Percentiles rank a stretch among this genome's conserved stretches.
Conservation (phyloP, 2,113 vertebrate genomes). For the Poeciliopsis prolifica region DNA sequence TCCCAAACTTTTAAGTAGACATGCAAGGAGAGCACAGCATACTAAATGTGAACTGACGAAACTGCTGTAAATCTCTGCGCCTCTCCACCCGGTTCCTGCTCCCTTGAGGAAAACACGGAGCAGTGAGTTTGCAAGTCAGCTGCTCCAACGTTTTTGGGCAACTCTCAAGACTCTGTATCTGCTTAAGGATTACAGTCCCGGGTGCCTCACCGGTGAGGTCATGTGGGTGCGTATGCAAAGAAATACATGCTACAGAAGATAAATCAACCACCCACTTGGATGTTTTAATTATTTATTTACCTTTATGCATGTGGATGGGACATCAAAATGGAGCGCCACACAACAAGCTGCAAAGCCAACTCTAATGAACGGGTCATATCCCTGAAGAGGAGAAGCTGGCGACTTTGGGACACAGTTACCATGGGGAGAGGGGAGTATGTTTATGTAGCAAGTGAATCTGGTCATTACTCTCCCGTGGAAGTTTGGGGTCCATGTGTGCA, state of each 20-base stretch:
- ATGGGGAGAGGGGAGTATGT: slow-evolving; percentile 27
- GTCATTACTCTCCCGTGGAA: slow-evolving; percentile 22
- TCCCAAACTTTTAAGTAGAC: not conserved
- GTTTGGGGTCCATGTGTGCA: slow-evolving; percentile 14
- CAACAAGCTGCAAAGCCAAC: not conserved
- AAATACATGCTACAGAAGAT: slow-evolving; percentile 23
- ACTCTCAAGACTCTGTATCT: slow-evolving; percentile 44
- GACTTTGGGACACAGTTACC: slow-evolving; percentile 41
- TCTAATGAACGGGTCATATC: slow-evolving; percentile 30
- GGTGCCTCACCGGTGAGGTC: slow-evolving; percentile 60
- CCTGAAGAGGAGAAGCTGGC: slow-evolving; percentile 9
- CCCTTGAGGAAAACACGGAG: slow-evolving; percentile 36
- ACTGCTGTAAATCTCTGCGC: slow-evolving; percentile 11
- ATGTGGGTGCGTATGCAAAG: slow-evolving; percentile 33
- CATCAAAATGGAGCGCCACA: slow-evolving; percentile 7
- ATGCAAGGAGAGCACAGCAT: not conserved
- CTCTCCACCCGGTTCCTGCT: slow-evolving; percentile 31
- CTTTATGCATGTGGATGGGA: not conserved
- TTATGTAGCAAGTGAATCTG: slow-evolving; percentile 34
- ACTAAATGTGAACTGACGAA: slow-evolving; percentile 9
- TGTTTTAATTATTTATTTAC: not conserved
- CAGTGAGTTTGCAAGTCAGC: slow-evolving; percentile 46
- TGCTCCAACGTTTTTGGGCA: slow-evolving; percentile 46
- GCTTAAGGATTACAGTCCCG: slow-evolving; percentile 51
- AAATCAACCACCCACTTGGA: slow-evolving; percentile 14